Base-by-base conservation (phyloP, 2,797 vertebrate genomes). In the Acrossocheilus fasciatus region DNA sequence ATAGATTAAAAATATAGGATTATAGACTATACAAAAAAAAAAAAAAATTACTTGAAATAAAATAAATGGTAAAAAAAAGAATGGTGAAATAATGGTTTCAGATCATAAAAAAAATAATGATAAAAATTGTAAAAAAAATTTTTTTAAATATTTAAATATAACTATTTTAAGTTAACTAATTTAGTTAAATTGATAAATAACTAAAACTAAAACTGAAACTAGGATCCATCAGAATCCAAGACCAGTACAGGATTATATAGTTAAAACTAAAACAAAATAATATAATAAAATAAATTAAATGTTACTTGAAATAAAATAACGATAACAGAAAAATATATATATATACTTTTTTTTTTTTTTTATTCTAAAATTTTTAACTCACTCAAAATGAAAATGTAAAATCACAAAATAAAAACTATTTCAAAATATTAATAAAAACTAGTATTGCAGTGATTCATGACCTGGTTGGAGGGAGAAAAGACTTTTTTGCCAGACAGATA, bases 401-500 rank as follows among this genome's bases (percentile, higher is more conserved):
- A 43, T 43, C 9, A 43, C 2, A 10, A 43, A 43, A 43, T 43
- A 43, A 43, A 43, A 43, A 43, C 41, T 10, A 43, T 2, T 43
- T 43, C 41, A 43, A 10, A 43, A 43, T 43, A 43, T 43, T 1
- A 43, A 43, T 43, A 43, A 43, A 39, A 10, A 43, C 41, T 43
- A 43, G 41, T 10, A 9, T 43, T 43, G 41, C 41, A 43, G 41
- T 43, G 41, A 43, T 7, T 47, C 41, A 3, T 92, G 80, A 94
- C 94, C 93, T 94, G 72, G 84, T 72, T 94, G 73, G 91, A 91
- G 3, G 91, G 81, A 45, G 78, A 91, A 82, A 93, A 87, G 82
- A 90, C 20, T 47, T 84, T 93, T 92, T 92, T 94, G 4, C 93
- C 90, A 0, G 91, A 94, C 52, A 95, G 88, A 88, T 94, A 92